Percentiles rank a stretch among this genome's conserved stretches.
These are phyloP conservation scores for Pangasius mekongensis DNA, from an alignment of 2,797 vertebrate species.

Conservation along the genomic window DNA sequence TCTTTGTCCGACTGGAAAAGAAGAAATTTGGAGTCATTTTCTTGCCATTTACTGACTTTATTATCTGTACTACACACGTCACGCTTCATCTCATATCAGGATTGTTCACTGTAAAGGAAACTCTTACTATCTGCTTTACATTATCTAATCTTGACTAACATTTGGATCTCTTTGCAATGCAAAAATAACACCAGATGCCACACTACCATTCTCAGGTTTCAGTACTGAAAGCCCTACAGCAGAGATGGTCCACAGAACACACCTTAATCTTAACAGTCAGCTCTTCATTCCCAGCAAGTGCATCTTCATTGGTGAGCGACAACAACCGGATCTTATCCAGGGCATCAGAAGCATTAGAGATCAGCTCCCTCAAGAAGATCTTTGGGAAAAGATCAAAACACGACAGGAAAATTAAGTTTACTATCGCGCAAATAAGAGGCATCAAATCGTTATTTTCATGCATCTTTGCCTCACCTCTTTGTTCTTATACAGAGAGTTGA, in stretches of 20 bases:
- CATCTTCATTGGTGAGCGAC: slow-evolving; percentile 90
- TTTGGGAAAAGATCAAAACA: slow-evolving; percentile 59
- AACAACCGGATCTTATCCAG: slow-evolving; percentile 95
- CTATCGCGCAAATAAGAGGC: background rate
- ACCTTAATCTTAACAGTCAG: slow-evolving; percentile 98
- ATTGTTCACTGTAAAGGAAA: background rate
- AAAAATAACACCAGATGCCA: slow-evolving; percentile 40
- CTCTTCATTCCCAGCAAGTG: slow-evolving; percentile 89
- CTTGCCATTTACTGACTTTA: background rate
- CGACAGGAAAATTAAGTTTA: background rate
- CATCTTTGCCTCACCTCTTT: slow-evolving; percentile 85
- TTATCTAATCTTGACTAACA: no score
- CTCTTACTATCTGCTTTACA: background rate
- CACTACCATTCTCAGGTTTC: slow-evolving; percentile 18
- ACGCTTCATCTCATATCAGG: background rate
- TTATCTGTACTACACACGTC: background rate
- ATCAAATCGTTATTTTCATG: background rate
- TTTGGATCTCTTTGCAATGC: slow-evolving; percentile 47
- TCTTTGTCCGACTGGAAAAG: slow-evolving; percentile 92
- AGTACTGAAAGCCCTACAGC: background rate
- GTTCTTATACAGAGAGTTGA: slow-evolving; percentile 98
- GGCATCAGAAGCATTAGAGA: slow-evolving; percentile 98
- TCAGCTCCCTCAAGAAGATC: slow-evolving; percentile 98
- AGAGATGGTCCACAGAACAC: slow-evolving; percentile 22
- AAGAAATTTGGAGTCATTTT: background rate